A percentile compares a stretch with the other conserved stretches of the same genome.
Conservation (phyloP, 2,113 vertebrate genomes). For the Chionodraco myersi region DNA sequence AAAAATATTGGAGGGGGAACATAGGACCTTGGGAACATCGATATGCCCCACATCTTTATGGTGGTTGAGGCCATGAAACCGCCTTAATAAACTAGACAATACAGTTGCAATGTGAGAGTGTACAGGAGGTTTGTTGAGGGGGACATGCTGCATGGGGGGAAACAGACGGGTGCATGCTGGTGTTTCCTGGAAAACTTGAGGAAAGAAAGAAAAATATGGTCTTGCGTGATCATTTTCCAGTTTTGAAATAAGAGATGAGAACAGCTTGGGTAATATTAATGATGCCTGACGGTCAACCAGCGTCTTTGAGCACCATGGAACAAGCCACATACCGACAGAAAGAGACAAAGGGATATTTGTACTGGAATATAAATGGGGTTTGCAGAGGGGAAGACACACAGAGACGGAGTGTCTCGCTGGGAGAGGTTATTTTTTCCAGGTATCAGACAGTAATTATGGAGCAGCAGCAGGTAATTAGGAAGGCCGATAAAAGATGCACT, state of each 20-base stretch:
- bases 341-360: conserved; percentile 2
- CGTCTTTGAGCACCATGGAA: conserved; percentile 3
- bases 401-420: conserved; percentile 19
- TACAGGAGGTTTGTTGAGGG: no score
- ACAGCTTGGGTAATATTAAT: neutral
- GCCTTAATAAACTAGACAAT: no score
- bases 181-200: no score
- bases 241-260: neutral
- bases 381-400: conserved; percentile 16
- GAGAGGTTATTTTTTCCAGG: conserved; percentile 45
- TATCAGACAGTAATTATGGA: conserved; percentile 63
- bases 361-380: conserved; percentile 8
- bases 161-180: no score
- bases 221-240: no score
- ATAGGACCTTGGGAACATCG: neutral
- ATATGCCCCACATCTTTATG: no score
- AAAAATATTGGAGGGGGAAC: neutral
- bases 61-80: no score
- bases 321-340: neutral
- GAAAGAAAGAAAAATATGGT: no score
- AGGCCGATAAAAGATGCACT: conserved; percentile 34
- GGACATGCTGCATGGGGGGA: no score
- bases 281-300: neutral
- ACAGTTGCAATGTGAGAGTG: no score
- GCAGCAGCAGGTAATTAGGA: conserved; percentile 59